Conservation (phyloP, 2,797 vertebrate genomes). For the Tapera naevia region DNA sequence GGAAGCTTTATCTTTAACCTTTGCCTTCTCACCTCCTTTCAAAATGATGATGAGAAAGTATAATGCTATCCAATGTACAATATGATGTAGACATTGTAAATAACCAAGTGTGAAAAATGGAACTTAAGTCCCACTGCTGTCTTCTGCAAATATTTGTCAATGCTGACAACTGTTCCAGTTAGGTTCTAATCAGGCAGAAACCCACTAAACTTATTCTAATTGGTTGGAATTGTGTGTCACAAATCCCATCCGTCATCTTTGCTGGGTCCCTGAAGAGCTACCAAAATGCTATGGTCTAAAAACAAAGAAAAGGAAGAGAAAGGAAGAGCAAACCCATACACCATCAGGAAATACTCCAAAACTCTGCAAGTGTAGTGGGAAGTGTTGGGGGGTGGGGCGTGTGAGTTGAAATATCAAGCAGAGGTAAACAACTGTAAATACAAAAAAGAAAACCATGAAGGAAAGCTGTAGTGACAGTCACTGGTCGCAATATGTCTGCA, state of each 20-base stretch:
- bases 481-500: neutral
- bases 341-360: neutral
- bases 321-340: neutral
- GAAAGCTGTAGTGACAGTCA: neutral
- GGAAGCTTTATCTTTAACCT: neutral
- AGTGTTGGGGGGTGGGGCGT: rapidly evolving
- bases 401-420: neutral
- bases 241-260: neutral
- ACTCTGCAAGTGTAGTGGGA: neutral
- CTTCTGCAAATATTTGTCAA: neutral
- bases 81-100: neutral
- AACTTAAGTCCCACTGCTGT: neutral
- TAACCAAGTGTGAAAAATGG: neutral
- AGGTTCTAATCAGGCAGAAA: neutral
- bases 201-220: neutral
- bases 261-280: neutral
- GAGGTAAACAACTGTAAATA: neutral
- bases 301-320: neutral
- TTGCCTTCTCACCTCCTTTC: neutral
- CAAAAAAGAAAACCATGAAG: neutral
- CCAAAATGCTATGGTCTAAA: neutral
- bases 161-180: neutral
- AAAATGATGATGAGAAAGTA: neutral
- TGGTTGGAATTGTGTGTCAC: neutral
- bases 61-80: neutral